These are phyloP conservation scores for Pyxicephalus adspersus DNA, from an alignment of 2,113 vertebrate species.

Conservation along the genomic window DNA sequence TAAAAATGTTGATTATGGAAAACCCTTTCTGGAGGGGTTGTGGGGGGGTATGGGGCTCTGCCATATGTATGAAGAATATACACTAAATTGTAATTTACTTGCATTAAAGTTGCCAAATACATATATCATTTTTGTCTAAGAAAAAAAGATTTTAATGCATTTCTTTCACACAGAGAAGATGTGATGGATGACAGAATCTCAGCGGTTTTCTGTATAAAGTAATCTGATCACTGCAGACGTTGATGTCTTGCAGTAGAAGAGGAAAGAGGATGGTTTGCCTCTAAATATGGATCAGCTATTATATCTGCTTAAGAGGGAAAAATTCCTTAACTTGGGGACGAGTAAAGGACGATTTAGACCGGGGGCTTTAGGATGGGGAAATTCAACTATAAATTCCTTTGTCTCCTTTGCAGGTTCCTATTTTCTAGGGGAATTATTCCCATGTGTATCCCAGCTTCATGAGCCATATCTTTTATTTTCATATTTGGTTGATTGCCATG, in stretches of 20 bases:
- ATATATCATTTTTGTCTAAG: neutral
- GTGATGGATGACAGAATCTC: neutral
- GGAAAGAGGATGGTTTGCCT: neutral
- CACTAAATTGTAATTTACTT: too few species aligned
- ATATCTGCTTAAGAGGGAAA: neutral
- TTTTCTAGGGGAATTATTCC: too few species aligned
- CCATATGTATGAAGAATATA: too few species aligned
- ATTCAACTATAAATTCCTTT: neutral
- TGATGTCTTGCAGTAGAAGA: neutral
- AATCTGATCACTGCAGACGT: neutral
- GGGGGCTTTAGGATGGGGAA: neutral
- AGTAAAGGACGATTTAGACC: slow-evolving; percentile 7
- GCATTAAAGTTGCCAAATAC: too few species aligned
- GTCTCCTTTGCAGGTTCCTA: neutral
- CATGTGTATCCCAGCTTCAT: too few species aligned
- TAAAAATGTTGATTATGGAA: too few species aligned
- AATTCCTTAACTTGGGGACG: too few species aligned
- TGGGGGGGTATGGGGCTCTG: too few species aligned
- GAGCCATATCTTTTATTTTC: too few species aligned
- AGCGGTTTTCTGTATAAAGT: neutral
- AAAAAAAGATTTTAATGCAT: neutral
- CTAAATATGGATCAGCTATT: neutral
- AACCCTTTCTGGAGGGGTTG: too few species aligned
- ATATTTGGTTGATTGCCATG: too few species aligned
- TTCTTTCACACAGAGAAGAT: neutral